These are phyloP conservation scores for Morone saxatilis DNA, from an alignment of 2,113 vertebrate genomes.

Conservation along the genomic window DNA sequence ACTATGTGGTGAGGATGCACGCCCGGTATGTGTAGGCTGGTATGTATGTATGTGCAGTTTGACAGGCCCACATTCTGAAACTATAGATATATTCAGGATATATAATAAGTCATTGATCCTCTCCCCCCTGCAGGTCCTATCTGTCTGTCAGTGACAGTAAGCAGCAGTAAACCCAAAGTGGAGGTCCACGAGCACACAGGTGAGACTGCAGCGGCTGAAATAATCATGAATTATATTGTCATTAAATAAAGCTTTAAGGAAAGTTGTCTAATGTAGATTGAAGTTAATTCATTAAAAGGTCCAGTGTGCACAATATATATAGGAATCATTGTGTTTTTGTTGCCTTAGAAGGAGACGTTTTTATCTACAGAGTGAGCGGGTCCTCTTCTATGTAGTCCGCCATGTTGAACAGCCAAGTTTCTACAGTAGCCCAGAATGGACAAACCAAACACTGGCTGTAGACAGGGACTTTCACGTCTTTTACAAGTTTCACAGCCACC, in stretches of 20 bases:
- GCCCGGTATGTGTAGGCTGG: background rate
- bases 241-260: no score
- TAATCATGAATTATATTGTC: no score
- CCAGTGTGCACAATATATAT: no score
- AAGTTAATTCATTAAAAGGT: background rate
- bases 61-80: background rate
- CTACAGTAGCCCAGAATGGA: no score
- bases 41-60: background rate
- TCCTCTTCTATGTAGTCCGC: no score
- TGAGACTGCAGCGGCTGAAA: slow-evolving; percentile 54
- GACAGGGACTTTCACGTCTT: no score
- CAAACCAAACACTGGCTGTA: no score
- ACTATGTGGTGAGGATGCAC: background rate
- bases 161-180: slow-evolving; percentile 77
- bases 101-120: background rate
- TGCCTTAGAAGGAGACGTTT: no score
- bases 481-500: no score
- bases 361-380: no score
- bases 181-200: slow-evolving; percentile 83
- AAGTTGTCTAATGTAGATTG: background rate
- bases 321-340: no score
- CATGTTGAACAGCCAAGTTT: no score
- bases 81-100: background rate
- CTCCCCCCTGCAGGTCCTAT: slow-evolving; percentile 63
- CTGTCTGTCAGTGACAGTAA: slow-evolving; percentile 77